Conservation (phyloP, 2,888 invertebrate genomes). For the Smittia sp. region DNA sequence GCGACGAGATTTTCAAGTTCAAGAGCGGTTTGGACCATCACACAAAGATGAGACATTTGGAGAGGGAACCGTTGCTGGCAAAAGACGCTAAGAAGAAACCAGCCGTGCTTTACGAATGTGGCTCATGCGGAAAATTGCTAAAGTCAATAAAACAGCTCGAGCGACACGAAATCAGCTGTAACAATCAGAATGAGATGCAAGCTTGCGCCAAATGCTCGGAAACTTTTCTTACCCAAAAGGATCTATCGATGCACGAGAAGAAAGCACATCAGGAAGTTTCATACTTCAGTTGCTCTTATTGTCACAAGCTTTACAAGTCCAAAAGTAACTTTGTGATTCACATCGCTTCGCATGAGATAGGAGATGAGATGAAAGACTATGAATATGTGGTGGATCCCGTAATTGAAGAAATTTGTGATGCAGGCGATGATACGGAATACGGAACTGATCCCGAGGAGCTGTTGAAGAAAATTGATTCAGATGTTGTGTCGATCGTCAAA, state of each 20-base stretch:
- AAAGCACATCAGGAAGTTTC: not conserved
- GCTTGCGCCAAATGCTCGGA: no score
- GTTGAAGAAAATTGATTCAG: not conserved
- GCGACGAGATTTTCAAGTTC: constrained; percentile 16
- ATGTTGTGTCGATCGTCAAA: not conserved
- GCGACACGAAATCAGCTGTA: not conserved
- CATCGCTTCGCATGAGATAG: not conserved
- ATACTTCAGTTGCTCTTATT: constrained; percentile 1
- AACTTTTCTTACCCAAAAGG: no score
- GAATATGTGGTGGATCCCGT: not conserved
- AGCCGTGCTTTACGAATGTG: not conserved
- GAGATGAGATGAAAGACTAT: not conserved
- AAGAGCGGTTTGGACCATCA: constrained; percentile 26
- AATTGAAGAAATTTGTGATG: not conserved
- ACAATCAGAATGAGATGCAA: no score
- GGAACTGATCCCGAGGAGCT: not conserved
- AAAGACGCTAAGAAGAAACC: not conserved
- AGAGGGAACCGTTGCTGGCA: no score
- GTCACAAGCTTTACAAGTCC: not conserved
- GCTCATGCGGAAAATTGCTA: not conserved
- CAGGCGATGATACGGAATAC: not conserved
- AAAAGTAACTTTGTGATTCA: constrained; percentile 19
- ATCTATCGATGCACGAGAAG: no score
- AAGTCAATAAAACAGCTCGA: constrained; percentile 1
- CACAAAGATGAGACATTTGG: constrained; percentile 8